A percentile compares a stretch with the other conserved stretches of the same genome.
Conservation (phyloP, 1,140 invertebrate species). For the Cotesia chilonis region DNA sequence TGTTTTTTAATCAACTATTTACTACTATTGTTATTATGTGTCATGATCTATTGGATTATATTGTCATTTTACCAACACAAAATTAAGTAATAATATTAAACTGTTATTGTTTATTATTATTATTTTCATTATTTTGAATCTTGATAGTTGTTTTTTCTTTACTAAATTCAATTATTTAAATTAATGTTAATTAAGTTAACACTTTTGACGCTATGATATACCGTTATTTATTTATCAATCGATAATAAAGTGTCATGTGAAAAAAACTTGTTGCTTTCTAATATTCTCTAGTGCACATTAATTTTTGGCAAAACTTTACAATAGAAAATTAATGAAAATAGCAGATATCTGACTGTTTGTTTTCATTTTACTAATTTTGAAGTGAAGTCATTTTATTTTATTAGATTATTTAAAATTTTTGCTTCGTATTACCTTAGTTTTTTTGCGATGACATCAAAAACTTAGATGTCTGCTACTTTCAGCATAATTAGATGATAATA, state of each 20-base stretch:
- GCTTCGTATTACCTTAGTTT: not conserved
- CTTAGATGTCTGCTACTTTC: too few relatives aligned
- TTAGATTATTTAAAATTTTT: not conserved
- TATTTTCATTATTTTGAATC: too few relatives aligned
- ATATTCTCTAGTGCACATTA: not conserved
- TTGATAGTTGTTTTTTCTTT: not conserved
- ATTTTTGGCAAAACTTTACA: not conserved
- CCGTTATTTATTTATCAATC: not conserved
- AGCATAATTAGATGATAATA: not conserved
- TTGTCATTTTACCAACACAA: not conserved
- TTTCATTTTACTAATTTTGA: too few relatives aligned
- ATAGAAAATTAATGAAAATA: too few relatives aligned
- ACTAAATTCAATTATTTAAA: too few relatives aligned
- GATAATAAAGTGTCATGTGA: constrained; percentile 8
- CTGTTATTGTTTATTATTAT: too few relatives aligned
- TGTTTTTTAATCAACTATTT: constrained; percentile 13
- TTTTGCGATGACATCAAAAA: too few relatives aligned
- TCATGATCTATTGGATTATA: not conserved
- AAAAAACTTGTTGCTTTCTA: constrained; percentile 28
- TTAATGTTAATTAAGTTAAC: not conserved
- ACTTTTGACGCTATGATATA: not conserved
- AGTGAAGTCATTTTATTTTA: not conserved
- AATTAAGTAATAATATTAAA: not conserved
- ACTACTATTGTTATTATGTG: not conserved
- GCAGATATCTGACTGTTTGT: too few relatives aligned